These are phyloP conservation scores for Mythimna vitellina DNA, from an alignment of 2,888 invertebrate species.

Conservation along the genomic window DNA sequence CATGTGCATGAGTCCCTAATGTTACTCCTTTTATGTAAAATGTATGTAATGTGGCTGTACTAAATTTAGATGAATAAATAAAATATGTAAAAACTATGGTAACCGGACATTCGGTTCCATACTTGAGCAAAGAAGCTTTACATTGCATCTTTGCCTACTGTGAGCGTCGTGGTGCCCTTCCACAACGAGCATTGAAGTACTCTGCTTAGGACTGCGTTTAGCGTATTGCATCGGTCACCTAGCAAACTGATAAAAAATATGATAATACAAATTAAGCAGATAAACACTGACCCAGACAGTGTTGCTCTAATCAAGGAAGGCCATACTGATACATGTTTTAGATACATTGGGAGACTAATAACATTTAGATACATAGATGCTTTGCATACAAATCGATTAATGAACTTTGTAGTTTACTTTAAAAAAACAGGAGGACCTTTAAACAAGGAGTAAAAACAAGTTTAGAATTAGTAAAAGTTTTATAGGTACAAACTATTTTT, in stretches of 20 bases:
- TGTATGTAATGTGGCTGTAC: too few relatives aligned
- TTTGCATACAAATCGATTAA: constrained; percentile 21
- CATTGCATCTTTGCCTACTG: constrained; percentile 93
- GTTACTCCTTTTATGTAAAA: too few relatives aligned
- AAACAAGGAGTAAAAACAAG: background rate
- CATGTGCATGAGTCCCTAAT: too few relatives aligned
- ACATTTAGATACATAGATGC: background rate
- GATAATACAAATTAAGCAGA: background rate
- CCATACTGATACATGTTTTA: background rate
- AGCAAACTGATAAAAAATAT: constrained; percentile 91
- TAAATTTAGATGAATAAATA: too few relatives aligned
- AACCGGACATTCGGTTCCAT: constrained; percentile 93
- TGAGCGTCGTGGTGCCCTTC: constrained; percentile 98
- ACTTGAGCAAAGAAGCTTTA: constrained; percentile 93
- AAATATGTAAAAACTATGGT: background rate
- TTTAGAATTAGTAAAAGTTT: background rate
- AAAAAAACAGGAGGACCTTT: background rate
- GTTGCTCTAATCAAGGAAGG: background rate
- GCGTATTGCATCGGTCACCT: constrained; percentile 96
- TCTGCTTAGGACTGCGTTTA: constrained; percentile 94
- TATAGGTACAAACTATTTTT: background rate
- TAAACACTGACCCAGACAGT: background rate
- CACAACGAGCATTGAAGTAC: constrained; percentile 98
- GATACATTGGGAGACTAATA: constrained; percentile 14
- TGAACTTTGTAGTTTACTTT: constrained; percentile 6